Evolutionary conservation across 2,888 invertebrate genomes (phyloP), one percentile per base, ranked within the genome.

Genomic region (Lacanobia oleracea): DNA sequence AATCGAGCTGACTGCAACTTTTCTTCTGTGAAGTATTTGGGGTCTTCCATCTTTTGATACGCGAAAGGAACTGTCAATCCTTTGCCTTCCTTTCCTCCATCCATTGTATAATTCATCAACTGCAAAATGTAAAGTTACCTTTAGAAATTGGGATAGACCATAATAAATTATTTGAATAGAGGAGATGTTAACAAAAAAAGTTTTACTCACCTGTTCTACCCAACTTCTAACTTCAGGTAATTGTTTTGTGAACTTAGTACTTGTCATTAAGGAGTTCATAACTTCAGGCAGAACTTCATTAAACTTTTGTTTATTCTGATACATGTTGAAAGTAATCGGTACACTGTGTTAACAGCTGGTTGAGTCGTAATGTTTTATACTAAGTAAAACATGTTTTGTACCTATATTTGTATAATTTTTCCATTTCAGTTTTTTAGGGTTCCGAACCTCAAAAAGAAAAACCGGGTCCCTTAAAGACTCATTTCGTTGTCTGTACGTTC

Each of bases 21-120:
- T 66, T 79, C 77, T 60, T 78, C 59, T 0, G 66, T 56, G 2
- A 69, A 59, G 21, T 78, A 23, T 78, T 79, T 45, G 10, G 83
- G 68, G 3, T 65, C 56, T 73, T 79, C 83, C 57, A 79, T 27
- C 53, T 40, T 78, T 53, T 60, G 54, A 40, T 79, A 79, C 0
- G 65, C 79, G 37, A 43, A 64, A 3, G 79, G 40, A 7, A 82
- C 68, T 27, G 59, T 21, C 0, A 68, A n/a, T 23, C 65, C 79
- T 69, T 62, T 66, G 10, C 65, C 43, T 10, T 21, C 45, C 18
- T 65, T 68, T 0, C 73, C 73, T 18, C 73, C 79, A 3, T 3
- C 14, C n/a, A 78, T 37, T 37, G 64, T 72, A 10, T 82, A 66
- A 21, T 37, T 37, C 51, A 79, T 12, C 14, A 79, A n/a, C 79